Evolutionary conservation across 2,797 vertebrate genomes (phyloP), one percentile per base, ranked within the genome.

Genomic region (Acanthurus lineatus): DNA sequence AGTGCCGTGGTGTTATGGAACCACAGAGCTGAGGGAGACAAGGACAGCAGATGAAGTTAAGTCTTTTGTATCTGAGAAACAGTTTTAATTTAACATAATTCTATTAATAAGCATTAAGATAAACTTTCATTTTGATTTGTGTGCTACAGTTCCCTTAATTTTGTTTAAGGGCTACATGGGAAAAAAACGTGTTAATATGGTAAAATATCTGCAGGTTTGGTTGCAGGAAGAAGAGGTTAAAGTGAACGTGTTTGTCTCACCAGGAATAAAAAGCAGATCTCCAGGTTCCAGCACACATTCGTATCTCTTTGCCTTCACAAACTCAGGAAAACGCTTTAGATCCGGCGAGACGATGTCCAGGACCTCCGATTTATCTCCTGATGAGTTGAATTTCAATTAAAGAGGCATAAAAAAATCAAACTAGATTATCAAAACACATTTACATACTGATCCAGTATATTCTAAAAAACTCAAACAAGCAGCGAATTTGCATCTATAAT

Each of bases 231-330:
- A 32, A 11, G 15, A 35, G n/a, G 0, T 40, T 14, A 5, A 16
- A 17, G 2, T 8, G 25, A 7, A 59, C 19, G 14, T 19, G 11
- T 63, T n/a, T 2, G 20, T 67, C 91, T 89, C 90, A 99, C 98
- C 98, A 11, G 98, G 98, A 90, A 99, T 99, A 77, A 97, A 99
- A 19, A 99, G 96, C 35, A 98, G 88, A 90, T 99, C 97, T 80
- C 98, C 97, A 69, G 97, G 95, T 89, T 97, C 94, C 83, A 99
- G 93, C 62, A 93, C 83, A 80, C 97, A 99, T 47, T 99, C 96
- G 51, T 96, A 96, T 65, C 96, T 90, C 82, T 86, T 93, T 5
- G 97, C 98, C 89, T 95, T 97, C 67, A 95, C 91, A 94, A 99
- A 99, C 25, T 98, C 95, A 2, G 98, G 97, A 60, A 97, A 98